These are phyloP conservation scores for Vombatus ursinus DNA, from an alignment of 2,113 vertebrate species.

Conservation along the genomic window DNA sequence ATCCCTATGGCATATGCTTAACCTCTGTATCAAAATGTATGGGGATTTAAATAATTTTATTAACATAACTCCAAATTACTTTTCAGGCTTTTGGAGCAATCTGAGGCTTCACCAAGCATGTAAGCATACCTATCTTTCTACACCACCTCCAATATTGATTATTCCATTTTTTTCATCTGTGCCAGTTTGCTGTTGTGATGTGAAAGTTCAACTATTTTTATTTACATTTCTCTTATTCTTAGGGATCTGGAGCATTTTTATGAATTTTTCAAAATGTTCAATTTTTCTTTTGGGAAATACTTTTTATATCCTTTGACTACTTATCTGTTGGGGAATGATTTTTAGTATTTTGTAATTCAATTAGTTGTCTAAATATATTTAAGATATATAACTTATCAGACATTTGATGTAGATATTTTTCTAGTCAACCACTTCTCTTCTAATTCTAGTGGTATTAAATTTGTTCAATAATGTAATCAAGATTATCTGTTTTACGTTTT, in stretches of 20 bases:
- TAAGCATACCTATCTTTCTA: neutral
- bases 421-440: neutral
- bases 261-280: neutral
- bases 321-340: neutral
- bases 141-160: neutral
- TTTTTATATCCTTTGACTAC: neutral
- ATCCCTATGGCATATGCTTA: neutral
- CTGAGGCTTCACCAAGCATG: neutral
- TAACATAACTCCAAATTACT: neutral
- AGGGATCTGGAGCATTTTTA: neutral
- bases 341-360: neutral
- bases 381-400: neutral
- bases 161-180: neutral
- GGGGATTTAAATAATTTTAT: neutral
- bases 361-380: neutral
- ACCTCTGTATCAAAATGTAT: neutral
- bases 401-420: neutral
- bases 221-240: neutral
- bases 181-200: neutral
- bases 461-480: neutral
- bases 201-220: neutral
- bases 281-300: neutral
- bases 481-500: neutral
- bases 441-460: neutral
- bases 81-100: neutral